These are phyloP conservation scores for Cryptocheilus praepositus DNA, from an alignment of 2,888 invertebrate species.

Conservation along the genomic window DNA sequence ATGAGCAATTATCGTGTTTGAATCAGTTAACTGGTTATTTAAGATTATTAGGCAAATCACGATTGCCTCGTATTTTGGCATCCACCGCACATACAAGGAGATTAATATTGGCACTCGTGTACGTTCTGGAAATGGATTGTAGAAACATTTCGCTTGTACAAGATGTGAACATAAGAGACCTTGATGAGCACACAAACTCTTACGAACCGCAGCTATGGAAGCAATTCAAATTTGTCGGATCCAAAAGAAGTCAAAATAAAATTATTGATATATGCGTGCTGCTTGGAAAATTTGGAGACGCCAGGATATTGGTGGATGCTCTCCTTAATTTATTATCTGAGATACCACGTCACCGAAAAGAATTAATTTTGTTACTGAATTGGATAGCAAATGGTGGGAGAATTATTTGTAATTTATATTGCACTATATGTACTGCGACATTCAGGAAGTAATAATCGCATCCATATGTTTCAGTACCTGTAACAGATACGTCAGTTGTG, in stretches of 20 bases:
- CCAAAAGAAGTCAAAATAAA: constrained; percentile 73
- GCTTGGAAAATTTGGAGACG: constrained; percentile 78
- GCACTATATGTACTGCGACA: not conserved
- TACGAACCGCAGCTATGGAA: constrained; percentile 79
- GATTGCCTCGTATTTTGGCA: constrained; percentile 78
- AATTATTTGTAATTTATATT: not conserved
- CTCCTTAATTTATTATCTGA: constrained; percentile 79
- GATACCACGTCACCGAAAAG: constrained; percentile 77
- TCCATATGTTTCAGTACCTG: constrained; percentile 47
- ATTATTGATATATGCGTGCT: constrained; percentile 78
- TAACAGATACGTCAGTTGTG: constrained; percentile 37
- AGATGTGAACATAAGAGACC: constrained; percentile 75
- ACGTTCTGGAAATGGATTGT: constrained; percentile 77
- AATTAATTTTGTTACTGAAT: constrained; percentile 80
- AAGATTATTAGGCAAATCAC: constrained; percentile 77
- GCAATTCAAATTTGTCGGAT: constrained; percentile 79
- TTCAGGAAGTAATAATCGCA: not conserved
- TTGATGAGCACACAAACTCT: constrained; percentile 69
- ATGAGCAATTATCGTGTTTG: constrained; percentile 79
- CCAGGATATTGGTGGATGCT: constrained; percentile 79
- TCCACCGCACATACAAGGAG: constrained; percentile 77
- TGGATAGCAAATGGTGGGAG: constrained; percentile 76
- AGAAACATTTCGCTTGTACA: constrained; percentile 76
- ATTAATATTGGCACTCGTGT: constrained; percentile 78
- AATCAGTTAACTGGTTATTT: constrained; percentile 83